Evolutionary conservation across 1,140 invertebrate species (phyloP).

Genomic region (Lordiphosa clarofinis): DNA sequence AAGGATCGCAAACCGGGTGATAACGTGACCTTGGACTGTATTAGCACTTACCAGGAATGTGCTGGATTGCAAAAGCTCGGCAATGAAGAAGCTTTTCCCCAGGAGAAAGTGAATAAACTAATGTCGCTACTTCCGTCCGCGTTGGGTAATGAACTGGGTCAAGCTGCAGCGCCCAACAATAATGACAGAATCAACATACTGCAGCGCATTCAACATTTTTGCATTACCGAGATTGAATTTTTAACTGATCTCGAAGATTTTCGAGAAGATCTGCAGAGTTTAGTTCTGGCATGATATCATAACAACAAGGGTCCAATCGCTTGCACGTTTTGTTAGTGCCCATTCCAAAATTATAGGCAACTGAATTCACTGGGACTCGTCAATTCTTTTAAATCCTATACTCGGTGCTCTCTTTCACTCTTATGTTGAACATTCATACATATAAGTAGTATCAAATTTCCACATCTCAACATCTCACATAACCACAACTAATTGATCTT

Average conservation of each 20-base stretch:
- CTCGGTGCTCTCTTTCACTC: too few relatives aligned
- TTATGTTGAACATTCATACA: too few relatives aligned
- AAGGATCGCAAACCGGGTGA: background rate
- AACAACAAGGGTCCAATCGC: too few relatives aligned
- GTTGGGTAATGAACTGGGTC: background rate
- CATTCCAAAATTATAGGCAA: too few relatives aligned
- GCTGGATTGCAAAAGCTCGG: background rate
- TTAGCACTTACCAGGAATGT: background rate
- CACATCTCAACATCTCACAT: too few relatives aligned
- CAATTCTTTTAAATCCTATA: too few relatives aligned
- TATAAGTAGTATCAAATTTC: too few relatives aligned
- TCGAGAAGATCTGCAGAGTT: background rate
- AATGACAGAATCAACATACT: background rate
- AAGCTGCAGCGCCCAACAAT: background rate
- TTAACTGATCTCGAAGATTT: background rate
- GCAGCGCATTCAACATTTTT: background rate
- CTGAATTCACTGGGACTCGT: too few relatives aligned
- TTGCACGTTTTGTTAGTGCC: too few relatives aligned
- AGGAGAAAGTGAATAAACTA: background rate
- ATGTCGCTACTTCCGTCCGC: background rate
- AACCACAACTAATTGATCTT: too few relatives aligned
- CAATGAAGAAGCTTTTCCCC: background rate
- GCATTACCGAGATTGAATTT: background rate
- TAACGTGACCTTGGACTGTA: background rate
- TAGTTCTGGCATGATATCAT: too few relatives aligned